Conservation (phyloP, 2,113 vertebrate genomes). For the Alouatta palliata region DNA sequence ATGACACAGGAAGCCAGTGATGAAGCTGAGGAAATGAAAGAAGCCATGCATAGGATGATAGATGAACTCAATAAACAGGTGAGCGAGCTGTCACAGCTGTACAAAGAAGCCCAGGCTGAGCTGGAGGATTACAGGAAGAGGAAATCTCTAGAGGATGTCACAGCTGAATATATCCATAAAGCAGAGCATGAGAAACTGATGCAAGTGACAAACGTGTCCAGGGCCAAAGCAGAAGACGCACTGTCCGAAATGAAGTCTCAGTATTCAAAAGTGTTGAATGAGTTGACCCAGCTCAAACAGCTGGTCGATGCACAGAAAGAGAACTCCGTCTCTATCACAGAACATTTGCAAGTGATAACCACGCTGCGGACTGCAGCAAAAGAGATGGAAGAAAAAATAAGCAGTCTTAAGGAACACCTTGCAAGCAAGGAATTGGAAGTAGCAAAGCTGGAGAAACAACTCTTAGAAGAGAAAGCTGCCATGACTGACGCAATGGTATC, state of each 20-base stretch:
- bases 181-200: constrained; percentile 87
- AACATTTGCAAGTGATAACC: constrained; percentile 91
- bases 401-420: constrained; percentile 85
- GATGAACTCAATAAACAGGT: constrained; percentile 92
- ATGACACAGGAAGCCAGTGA: constrained; percentile 85
- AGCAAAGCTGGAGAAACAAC: constrained; percentile 88
- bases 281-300: constrained; percentile 87
- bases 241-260: constrained; percentile 87
- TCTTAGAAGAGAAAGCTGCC: constrained; percentile 86
- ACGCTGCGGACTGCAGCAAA: constrained; percentile 88
- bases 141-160: constrained; percentile 82
- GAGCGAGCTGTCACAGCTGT: constrained; percentile 91
- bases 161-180: constrained; percentile 81
- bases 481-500: constrained; percentile 87
- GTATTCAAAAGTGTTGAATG: constrained; percentile 83
- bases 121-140: constrained; percentile 86
- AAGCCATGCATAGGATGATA: constrained; percentile 85
- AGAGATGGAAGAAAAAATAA: constrained; percentile 88
- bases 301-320: constrained; percentile 90
- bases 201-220: constrained; percentile 80
- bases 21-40: constrained; percentile 90
- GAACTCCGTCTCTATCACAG: constrained; percentile 87
- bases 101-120: constrained; percentile 93
- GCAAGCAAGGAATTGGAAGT: constrained; percentile 86
- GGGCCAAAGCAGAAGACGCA: constrained; percentile 88